phyloP scores from a whole-genome alignment of 2,888 invertebrate genomes.

The Melolontha melolontha region DNA sequence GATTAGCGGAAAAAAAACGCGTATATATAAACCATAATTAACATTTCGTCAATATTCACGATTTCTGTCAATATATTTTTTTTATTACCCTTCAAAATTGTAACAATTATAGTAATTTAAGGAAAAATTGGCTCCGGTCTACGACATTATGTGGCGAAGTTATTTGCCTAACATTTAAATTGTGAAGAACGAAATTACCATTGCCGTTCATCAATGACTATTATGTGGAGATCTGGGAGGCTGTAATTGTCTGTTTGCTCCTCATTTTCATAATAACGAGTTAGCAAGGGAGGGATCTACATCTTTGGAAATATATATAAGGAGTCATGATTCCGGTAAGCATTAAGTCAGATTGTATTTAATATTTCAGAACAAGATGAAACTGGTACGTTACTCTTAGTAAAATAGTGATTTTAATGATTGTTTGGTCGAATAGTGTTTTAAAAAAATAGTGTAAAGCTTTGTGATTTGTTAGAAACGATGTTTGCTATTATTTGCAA shows the following conservation, averaged over 20 bases:
- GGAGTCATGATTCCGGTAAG: constrained; percentile 4
- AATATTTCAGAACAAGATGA: constrained; percentile 37
- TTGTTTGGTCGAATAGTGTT: background rate
- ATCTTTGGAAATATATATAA: constrained; percentile 33
- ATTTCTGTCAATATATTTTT: constrained; percentile 10
- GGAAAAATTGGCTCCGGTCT: background rate
- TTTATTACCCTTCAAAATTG: background rate
- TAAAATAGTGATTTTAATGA: background rate
- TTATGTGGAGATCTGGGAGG: constrained; percentile 31
- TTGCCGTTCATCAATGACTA: background rate
- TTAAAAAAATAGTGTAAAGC: background rate
- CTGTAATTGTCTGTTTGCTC: constrained; percentile 20
- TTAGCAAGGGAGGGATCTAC: constrained; percentile 24
- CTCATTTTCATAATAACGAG: constrained; percentile 39
- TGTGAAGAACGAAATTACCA: constrained; percentile 20
- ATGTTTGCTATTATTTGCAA: no score
- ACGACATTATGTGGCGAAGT: background rate
- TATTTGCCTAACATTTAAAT: constrained; percentile 22
- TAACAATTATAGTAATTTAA: constrained; percentile 19
- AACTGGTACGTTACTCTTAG: constrained; percentile 36
- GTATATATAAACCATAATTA: constrained; percentile 7
- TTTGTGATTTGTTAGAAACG: background rate
- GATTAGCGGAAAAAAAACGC: no score
- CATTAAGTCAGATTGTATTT: constrained; percentile 16
- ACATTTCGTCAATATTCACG: constrained; percentile 9